phyloP scores from a whole-genome alignment of 1,140 invertebrate species.

The Cheumatopsyche charites region DNA sequence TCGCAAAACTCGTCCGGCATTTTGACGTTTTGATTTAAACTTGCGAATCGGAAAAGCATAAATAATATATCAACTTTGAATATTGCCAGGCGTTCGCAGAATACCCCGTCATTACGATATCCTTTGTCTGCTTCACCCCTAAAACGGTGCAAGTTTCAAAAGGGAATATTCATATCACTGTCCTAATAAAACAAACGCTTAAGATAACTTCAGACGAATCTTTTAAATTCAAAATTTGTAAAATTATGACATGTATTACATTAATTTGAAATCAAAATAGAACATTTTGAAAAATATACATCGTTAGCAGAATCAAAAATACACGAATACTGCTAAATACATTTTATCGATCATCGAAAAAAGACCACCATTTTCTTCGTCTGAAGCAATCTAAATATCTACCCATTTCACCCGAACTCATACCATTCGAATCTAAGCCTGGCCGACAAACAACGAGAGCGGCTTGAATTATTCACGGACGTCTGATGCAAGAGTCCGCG shows the following conservation, averaged over 20 bases:
- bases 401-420: background rate
- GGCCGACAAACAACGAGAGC: slow-evolving; percentile 35
- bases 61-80: slow-evolving; percentile 1
- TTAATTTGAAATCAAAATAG: too few species aligned
- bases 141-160: background rate
- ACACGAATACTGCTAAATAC: too few species aligned
- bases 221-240: too few species aligned
- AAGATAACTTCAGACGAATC: too few species aligned
- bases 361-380: too few species aligned
- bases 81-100: slow-evolving; percentile 2
- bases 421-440: background rate
- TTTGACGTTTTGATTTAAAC: slow-evolving; percentile 5
- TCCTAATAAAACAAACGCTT: background rate
- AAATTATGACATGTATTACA: too few species aligned
- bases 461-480: slow-evolving; percentile 39
- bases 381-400: too few species aligned
- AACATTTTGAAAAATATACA: too few species aligned
- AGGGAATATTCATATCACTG: slow-evolving; percentile 6
- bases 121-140: slow-evolving; percentile 29
- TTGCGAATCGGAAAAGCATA: slow-evolving; percentile 1
- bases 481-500: slow-evolving; percentile 39
- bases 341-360: too few species aligned
- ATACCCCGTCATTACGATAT: slow-evolving; percentile 32
- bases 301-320: too few species aligned
- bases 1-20: background rate